These are phyloP conservation scores for Drosophila hamatofila DNA, from an alignment of 2,888 invertebrate genomes.

Conservation along the genomic window DNA sequence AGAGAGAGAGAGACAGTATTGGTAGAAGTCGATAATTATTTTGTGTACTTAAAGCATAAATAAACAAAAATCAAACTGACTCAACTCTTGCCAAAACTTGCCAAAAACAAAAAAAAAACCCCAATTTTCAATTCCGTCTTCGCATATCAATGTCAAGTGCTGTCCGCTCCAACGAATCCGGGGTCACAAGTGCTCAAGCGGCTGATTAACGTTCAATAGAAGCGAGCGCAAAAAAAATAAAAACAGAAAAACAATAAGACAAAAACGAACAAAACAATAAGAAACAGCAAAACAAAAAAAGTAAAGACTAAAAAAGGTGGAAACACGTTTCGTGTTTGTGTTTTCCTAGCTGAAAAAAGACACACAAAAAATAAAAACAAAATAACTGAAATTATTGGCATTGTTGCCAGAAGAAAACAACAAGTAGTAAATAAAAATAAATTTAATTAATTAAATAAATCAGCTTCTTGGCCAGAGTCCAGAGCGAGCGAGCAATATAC, in stretches of 20 bases:
- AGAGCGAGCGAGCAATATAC: not conserved
- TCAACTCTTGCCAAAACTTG: constrained; percentile 25
- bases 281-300: constrained; percentile 25
- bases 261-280: constrained; percentile 38
- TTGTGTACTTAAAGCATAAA: constrained; percentile 69
- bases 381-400: constrained; percentile 55
- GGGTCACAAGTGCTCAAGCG: constrained; percentile 65
- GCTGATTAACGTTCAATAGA: constrained; percentile 73
- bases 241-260: constrained; percentile 33
- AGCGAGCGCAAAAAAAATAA: constrained; percentile 35
- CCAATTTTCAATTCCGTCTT: constrained; percentile 34
- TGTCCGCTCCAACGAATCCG: constrained; percentile 57
- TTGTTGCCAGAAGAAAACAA: constrained; percentile 13
- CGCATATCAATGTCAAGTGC: constrained; percentile 70
- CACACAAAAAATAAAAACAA: constrained; percentile 26
- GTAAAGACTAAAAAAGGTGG: constrained; percentile 47
- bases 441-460: constrained; percentile 19
- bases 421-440: constrained; percentile 46
- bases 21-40: constrained; percentile 42
- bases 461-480: constrained; percentile 14
- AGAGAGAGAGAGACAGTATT: constrained; percentile 1
- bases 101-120: not conserved
- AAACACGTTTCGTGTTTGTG: constrained; percentile 57
- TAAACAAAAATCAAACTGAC: constrained; percentile 24
- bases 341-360: constrained; percentile 17